These are phyloP conservation scores for Aplysina aerophoba DNA, from an alignment of 37 sponge, comb jelly and placozoan species.

Conservation along the genomic window DNA sequence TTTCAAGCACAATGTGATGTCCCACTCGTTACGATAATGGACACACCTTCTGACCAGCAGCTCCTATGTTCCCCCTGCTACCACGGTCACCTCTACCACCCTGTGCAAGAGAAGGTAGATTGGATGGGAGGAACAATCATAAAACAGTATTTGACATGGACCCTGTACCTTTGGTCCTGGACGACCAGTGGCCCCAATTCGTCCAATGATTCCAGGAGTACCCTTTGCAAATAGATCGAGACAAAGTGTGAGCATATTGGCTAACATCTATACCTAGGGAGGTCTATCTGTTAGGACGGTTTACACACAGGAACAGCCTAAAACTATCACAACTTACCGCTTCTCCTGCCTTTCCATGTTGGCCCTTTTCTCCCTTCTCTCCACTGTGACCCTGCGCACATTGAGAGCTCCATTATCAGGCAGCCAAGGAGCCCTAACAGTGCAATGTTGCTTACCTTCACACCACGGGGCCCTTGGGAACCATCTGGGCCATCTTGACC, in stretches of 20 bases:
- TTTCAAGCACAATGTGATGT: too few species aligned
- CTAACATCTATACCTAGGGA: neutral
- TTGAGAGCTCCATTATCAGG: neutral
- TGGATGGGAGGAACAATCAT: neutral
- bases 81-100: conserved; percentile 12
- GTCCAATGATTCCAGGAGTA: neutral
- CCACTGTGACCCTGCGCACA: neutral
- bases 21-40: too few species aligned
- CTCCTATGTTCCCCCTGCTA: neutral
- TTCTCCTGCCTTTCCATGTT: neutral
- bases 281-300: neutral
- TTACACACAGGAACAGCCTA: neutral
- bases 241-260: neutral
- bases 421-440: neutral
- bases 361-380: neutral
- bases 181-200: neutral
- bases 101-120: neutral
- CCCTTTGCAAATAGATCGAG: neutral
- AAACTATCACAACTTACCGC: neutral
- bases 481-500: conserved; percentile 71
- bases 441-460: neutral
- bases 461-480: conserved; percentile 36
- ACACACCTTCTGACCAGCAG: neutral
- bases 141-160: neutral
- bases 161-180: conserved; percentile 4